Evolutionary conservation across 2,113 vertebrate genomes (phyloP), one percentile per base, ranked within the genome.

Genomic region (Sterrhoptilus dennistouni): DNA sequence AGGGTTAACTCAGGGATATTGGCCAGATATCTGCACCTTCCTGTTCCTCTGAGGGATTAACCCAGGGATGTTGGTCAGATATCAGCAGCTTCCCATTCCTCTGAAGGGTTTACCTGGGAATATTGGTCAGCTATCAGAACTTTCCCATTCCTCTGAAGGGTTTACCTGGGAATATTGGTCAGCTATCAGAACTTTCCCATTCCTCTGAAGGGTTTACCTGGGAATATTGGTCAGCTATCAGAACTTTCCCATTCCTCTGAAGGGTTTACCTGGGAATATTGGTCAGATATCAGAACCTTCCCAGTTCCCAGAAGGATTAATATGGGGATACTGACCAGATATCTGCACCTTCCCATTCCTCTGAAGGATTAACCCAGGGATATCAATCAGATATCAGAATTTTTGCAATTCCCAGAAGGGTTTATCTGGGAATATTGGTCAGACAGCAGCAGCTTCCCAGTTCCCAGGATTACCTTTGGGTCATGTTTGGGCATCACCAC

Each of bases 251-350:
- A 23, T 9, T 65, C 6, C 22, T 15, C 40, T 2, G 42, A 45
- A 8, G 29, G 29, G 31, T 54, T 31, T 20, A 31, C 6, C 18
- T 6, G 6, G 29, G 29, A 4, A 31, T 19, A 54, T 31, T 18
- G 6, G 9, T 8, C 29, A 31, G 19, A 54, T 7, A 20, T 19
- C 53, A 56, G 54, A 33, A 57, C 5, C 13, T 56, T 56, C 20
- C 7, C 31, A 31, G 5, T 53, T 29, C 29, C 11, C 27, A 12
- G 14, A 38, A 9, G 35, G 19, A 38, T 49, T 68, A 27, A 35
- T 0, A 7, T 3, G 4, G 7, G 9, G 12, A 21, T 29, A 20
- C 29, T 5, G 4, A 1, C 22, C 13, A 31, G 28, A 23, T 2
- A 70, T 12, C 14, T 22, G 6, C 5, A 53, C 0, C 2, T 25